Conservation (phyloP, 1,140 invertebrate species). For the Papilio xuthus region DNA sequence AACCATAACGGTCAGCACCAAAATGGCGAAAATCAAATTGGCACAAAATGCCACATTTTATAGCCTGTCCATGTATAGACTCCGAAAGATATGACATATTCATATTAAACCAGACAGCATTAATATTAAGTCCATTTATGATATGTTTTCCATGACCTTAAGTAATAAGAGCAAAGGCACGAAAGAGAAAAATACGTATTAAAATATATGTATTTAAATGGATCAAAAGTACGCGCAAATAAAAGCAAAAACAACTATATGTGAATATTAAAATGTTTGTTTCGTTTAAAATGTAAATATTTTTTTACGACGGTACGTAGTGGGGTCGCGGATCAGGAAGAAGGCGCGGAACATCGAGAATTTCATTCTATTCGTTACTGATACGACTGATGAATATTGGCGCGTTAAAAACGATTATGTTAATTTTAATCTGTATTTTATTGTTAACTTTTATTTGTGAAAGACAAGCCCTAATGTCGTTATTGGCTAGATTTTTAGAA, state of each 20-base stretch:
- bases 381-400: neutral
- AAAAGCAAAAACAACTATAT: neutral
- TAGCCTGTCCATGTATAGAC: too few species aligned
- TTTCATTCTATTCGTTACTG: constrained; percentile 5
- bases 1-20: too few species aligned
- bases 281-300: constrained; percentile 16
- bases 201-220: neutral
- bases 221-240: neutral
- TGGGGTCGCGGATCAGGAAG: constrained; percentile 23
- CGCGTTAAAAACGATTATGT: neutral
- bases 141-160: too few species aligned
- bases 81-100: too few species aligned
- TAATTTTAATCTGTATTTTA: neutral
- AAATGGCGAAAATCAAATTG: too few species aligned
- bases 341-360: constrained; percentile 8
- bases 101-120: too few species aligned
- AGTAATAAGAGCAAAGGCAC: neutral
- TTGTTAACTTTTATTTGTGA: neutral
- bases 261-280: constrained; percentile 9
- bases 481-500: neutral
- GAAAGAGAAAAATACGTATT: neutral
- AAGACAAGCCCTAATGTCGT: neutral
- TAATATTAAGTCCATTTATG: too few species aligned
- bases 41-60: too few species aligned
- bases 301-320: neutral